Evolutionary conservation across 2,113 vertebrate species (phyloP), one percentile per base, ranked within the genome.

Genomic region (Oxyura jamaicensis): DNA sequence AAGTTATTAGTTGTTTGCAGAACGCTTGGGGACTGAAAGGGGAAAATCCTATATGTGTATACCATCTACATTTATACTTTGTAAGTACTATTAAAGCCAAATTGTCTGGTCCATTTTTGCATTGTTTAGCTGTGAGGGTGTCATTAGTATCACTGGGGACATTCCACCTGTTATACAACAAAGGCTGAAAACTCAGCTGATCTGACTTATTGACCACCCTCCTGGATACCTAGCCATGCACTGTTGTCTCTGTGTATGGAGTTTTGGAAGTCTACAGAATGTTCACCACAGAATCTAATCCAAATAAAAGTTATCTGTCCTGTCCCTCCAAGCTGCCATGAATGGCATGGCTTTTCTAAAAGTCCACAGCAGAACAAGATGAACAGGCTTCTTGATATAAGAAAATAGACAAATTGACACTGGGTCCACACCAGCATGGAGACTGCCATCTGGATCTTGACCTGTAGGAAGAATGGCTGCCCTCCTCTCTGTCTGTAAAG

Each of bases 171-270:
- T 42, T 68, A 18, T 26, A 42, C 60, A 68, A 55, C 36, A 86
- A 84, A 81, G 36, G 17, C 25, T 77, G n/a, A 67, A 91, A 63
- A 48, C 26, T 62, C 35, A 71, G 3, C 39, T 26, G 9, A 4
- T n/a, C 13, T 35, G 65, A 4, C 6, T 55, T 78, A 8, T 63
- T 94, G 41, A 36, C 52, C 8, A 69, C 28, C 25, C 4, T 63
- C 28, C n/a, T 33, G 31, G 10, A 68, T 2, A 29, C 19, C 21
- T 71, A 39, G 1, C 3, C 7, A 5, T 9, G 8, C 6, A 19
- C 19, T 59, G n/a, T 21, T 85, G 42, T 41, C 19, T 84, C 36
- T 46, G 5, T 0, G 2, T n/a, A 46, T 67, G 11, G 8, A 50
- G 10, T 29, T 81, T 52, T 55, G 0, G 6, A 35, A 86, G 10